Percentiles rank a stretch among this genome's conserved stretches.
These are phyloP conservation scores for Perognathus longimembris DNA, from an alignment of 2,113 vertebrate genomes.

Conservation along the genomic window DNA sequence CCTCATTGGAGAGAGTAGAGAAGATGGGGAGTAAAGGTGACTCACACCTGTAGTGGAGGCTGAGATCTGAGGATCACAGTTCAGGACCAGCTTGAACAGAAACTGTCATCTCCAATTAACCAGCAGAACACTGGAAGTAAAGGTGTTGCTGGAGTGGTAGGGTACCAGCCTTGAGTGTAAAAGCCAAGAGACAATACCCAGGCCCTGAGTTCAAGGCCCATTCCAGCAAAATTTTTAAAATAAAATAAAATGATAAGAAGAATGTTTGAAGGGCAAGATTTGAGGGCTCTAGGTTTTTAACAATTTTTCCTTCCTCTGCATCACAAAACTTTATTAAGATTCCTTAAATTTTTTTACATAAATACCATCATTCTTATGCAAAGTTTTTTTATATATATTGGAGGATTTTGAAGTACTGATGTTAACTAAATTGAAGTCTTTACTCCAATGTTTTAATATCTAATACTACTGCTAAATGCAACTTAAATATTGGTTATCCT, in stretches of 20 bases:
- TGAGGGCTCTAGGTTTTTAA: background rate
- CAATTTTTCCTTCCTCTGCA: background rate
- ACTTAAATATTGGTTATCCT: slow-evolving; percentile 56
- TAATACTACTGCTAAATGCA: slow-evolving; percentile 54
- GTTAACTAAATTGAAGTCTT: slow-evolving; percentile 43
- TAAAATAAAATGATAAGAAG: too few species aligned
- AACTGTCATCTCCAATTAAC: too few species aligned
- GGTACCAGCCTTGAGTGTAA: too few species aligned
- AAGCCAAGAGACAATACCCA: too few species aligned
- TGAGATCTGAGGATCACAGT: too few species aligned
- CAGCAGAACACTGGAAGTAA: too few species aligned
- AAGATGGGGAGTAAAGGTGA: background rate
- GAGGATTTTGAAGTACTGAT: slow-evolving; percentile 21
- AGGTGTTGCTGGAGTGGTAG: too few species aligned
- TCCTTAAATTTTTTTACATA: slow-evolving; percentile 10
- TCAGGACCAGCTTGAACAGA: too few species aligned
- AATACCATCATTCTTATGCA: background rate
- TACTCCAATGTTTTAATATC: slow-evolving; percentile 56
- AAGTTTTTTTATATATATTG: background rate
- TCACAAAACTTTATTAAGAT: background rate
- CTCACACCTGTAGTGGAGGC: too few species aligned
- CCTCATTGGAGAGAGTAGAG: background rate
- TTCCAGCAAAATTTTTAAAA: too few species aligned
- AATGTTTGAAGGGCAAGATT: background rate
- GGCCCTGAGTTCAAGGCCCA: too few species aligned